A percentile compares a stretch with the other conserved stretches of the same genome.
Conservation (phyloP, 2,888 invertebrate genomes). For the Noctua pronuba region DNA sequence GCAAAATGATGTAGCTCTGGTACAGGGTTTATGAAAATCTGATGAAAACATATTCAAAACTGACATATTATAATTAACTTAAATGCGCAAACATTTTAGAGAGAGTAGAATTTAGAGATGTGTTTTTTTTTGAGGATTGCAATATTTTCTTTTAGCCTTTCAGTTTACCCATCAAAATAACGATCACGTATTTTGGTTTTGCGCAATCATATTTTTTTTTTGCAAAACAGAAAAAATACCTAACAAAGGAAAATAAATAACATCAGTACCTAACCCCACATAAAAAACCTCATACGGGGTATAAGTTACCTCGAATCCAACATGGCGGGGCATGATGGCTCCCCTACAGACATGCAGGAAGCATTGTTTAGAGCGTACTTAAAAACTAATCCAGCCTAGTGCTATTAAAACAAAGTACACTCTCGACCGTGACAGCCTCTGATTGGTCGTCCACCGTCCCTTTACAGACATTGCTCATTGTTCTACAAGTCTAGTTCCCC, state of each 20-base stretch:
- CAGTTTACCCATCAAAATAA: background rate
- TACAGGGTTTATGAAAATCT: constrained; percentile 6
- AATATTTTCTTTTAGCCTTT: background rate
- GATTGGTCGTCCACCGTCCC: constrained; percentile 82
- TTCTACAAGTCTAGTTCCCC: constrained; percentile 71
- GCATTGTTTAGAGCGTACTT: constrained; percentile 86
- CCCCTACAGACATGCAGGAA: constrained; percentile 73
- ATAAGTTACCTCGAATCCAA: constrained; percentile 67
- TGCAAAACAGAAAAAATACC: background rate
- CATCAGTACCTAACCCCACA: constrained; percentile 14
- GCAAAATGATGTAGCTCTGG: constrained; percentile 12
- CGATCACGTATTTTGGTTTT: background rate
- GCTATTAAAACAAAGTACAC: constrained; percentile 87
- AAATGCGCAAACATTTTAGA: background rate
- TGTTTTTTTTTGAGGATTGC: background rate
- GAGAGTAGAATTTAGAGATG: background rate
- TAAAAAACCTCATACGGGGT: constrained; percentile 21
- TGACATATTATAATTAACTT: background rate
- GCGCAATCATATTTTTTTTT: no score
- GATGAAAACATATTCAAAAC: background rate
- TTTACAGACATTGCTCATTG: constrained; percentile 74
- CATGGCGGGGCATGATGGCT: constrained; percentile 77
- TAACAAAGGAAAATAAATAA: constrained; percentile 10
- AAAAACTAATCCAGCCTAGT: constrained; percentile 89
- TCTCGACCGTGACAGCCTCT: constrained; percentile 78